These are phyloP conservation scores for Furcifer pardalis DNA, from an alignment of 2,797 vertebrate genomes.

Conservation along the genomic window DNA sequence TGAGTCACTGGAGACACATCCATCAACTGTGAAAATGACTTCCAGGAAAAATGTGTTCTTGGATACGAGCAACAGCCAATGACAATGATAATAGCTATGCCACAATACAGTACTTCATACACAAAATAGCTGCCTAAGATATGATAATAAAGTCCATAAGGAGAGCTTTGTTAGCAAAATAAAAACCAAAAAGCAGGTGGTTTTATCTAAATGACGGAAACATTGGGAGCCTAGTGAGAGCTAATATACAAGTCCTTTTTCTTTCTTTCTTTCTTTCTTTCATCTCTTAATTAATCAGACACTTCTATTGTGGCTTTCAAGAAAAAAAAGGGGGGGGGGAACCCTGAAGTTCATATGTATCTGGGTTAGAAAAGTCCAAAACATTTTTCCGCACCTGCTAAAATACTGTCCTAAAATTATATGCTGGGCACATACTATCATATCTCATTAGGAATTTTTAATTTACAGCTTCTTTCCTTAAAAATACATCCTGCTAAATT, in stretches of 20 bases:
- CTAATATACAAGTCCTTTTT: not conserved
- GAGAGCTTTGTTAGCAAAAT: not conserved
- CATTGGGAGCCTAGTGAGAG: not conserved
- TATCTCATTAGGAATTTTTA: constrained; percentile 9
- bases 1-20: too few relatives aligned
- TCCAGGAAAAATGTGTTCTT: too few relatives aligned
- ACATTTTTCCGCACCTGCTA: not conserved
- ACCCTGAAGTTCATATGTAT: not conserved
- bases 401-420: not conserved
- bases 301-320: not conserved
- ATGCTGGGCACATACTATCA: not conserved
- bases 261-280: too few relatives aligned
- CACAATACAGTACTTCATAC: not conserved
- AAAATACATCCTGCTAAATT: not conserved
- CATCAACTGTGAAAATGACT: too few relatives aligned
- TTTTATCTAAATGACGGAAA: not conserved
- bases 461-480: not conserved
- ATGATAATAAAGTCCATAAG: not conserved
- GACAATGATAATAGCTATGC: too few relatives aligned
- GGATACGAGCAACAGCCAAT: too few relatives aligned
- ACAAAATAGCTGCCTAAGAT: not conserved
- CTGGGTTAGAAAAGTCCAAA: not conserved
- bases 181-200: not conserved
- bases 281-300: not conserved
- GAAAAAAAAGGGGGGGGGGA: too few relatives aligned